Percentiles rank a stretch among this genome's conserved stretches.
Conservation (phyloP, 1,140 invertebrate species). For the Listronotus oregonensis region DNA sequence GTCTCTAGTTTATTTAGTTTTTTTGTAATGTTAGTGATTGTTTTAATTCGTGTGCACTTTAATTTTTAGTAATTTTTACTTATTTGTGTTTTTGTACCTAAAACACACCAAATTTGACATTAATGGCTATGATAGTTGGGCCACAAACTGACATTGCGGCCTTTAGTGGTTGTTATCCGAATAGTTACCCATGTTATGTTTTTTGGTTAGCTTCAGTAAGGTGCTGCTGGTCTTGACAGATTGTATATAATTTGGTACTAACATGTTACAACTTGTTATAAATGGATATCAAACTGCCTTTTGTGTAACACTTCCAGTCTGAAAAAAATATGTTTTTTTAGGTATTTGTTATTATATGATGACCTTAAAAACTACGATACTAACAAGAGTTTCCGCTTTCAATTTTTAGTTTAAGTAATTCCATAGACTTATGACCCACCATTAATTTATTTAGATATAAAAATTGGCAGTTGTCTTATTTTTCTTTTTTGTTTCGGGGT, state of each 20-base stretch:
- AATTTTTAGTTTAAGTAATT: slow-evolving; percentile 14
- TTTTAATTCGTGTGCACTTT: too few species aligned
- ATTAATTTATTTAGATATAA: slow-evolving; percentile 20
- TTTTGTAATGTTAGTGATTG: too few species aligned
- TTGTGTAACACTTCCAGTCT: slow-evolving; percentile 14
- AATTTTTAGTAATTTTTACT: too few species aligned
- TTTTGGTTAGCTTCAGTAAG: slow-evolving; percentile 2
- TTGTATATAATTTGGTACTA: neutral
- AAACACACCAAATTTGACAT: slow-evolving; percentile 4
- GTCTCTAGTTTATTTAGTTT: too few species aligned
- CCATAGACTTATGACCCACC: slow-evolving; percentile 21
- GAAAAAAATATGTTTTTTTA: neutral
- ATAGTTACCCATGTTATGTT: slow-evolving; percentile 10
- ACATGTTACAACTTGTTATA: neutral
- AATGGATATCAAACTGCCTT: slow-evolving; percentile 11
- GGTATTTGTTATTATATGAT: too few species aligned
- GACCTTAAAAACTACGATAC: slow-evolving; percentile 1
- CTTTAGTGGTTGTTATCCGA: slow-evolving; percentile 33
- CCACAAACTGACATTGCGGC: slow-evolving; percentile 23
- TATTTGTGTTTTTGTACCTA: neutral
- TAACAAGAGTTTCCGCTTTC: neutral
- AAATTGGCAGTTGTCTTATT: slow-evolving; percentile 23
- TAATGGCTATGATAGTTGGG: slow-evolving; percentile 13
- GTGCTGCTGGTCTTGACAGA: neutral
- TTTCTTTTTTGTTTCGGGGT: neutral